Conservation (phyloP, 2,797 vertebrate species). For the Carduelis carduelis region DNA sequence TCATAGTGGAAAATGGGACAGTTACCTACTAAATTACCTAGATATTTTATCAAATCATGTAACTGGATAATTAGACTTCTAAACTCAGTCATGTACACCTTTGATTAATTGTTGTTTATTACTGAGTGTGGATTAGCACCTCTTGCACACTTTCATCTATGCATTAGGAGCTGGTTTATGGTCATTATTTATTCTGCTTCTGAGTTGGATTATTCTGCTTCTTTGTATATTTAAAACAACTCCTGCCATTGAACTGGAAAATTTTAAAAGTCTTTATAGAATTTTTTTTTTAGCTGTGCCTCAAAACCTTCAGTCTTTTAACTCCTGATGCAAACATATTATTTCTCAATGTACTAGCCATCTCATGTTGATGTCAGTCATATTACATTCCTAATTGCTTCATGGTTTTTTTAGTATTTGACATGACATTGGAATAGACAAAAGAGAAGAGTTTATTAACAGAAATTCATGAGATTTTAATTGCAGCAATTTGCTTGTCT, state of each 20-base stretch:
- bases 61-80: constrained; percentile 47
- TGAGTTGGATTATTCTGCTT: neutral
- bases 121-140: neutral
- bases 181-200: neutral
- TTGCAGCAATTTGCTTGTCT: neutral
- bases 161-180: neutral
- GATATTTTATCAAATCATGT: constrained; percentile 11
- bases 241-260: neutral
- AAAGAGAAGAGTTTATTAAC: neutral
- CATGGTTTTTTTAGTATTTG: neutral
- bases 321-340: neutral
- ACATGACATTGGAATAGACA: neutral
- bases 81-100: constrained; percentile 5
- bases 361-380: neutral
- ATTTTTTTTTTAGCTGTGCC: neutral
- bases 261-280: neutral
- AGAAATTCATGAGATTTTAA: neutral
- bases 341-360: neutral
- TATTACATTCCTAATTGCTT: neutral
- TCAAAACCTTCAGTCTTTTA: neutral
- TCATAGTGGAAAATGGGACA: constrained; percentile 5
- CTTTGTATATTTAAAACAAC: neutral
- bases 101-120: constrained; percentile 55
- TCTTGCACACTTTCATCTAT: neutral
- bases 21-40: constrained; percentile 17